Evolutionary conservation across 2,113 vertebrate genomes (phyloP).

Genomic region (Urocynchramus pylzowi): DNA sequence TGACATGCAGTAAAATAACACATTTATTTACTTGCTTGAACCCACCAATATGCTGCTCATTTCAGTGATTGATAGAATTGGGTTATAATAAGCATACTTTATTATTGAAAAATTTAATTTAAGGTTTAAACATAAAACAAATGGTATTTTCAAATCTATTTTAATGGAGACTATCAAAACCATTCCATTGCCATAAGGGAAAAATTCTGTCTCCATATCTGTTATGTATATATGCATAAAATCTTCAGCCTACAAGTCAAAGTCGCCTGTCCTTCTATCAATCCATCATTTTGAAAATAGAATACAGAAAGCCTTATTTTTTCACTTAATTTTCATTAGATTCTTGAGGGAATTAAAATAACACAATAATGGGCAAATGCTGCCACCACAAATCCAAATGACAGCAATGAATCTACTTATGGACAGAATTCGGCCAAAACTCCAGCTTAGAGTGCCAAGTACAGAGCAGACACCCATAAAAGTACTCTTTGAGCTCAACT

Average conservation of each 20-base stretch:
- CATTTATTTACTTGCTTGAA: constrained; percentile 67
- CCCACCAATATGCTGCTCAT: constrained; percentile 64
- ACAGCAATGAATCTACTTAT: constrained; percentile 41
- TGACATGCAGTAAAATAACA: constrained; percentile 50
- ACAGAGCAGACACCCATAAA: not conserved
- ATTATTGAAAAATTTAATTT: constrained; percentile 70
- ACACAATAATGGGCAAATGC: constrained; percentile 63
- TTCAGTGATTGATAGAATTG: constrained; percentile 66
- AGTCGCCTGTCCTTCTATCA: constrained; percentile 60
- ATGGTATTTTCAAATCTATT: constrained; percentile 67
- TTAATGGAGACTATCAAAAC: constrained; percentile 67
- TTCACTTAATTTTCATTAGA: constrained; percentile 68
- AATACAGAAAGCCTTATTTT: constrained; percentile 63
- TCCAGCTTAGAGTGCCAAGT: not conserved
- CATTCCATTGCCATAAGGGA: constrained; percentile 62
- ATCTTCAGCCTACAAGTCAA: constrained; percentile 58
- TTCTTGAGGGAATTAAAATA: constrained; percentile 67
- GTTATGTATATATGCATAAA: constrained; percentile 64
- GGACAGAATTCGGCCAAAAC: not conserved
- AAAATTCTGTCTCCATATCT: constrained; percentile 64
- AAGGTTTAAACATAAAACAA: constrained; percentile 71
- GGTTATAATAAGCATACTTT: constrained; percentile 70
- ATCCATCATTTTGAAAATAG: constrained; percentile 61
- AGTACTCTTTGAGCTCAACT: not conserved
- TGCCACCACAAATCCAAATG: constrained; percentile 63